phyloP scores from a whole-genome alignment of 1,140 invertebrate species.

The Magallana gigas region DNA sequence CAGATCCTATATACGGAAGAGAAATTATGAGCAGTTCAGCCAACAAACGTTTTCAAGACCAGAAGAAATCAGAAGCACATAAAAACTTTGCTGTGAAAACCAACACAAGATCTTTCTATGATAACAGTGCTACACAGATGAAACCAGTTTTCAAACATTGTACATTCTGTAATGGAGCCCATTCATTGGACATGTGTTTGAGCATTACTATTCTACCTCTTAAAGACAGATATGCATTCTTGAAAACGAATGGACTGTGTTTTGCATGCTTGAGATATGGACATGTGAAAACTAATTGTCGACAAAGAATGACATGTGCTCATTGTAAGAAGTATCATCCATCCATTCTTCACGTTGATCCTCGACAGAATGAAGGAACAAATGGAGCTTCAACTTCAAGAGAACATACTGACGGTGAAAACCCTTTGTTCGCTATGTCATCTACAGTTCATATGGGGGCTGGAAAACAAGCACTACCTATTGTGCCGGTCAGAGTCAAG shows the following conservation, averaged over 20 bases:
- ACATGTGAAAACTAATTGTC: conserved; percentile 37
- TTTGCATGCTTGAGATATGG: conserved; percentile 44
- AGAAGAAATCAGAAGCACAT: conserved; percentile 7
- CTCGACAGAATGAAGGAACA: neutral
- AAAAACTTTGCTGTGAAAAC: neutral
- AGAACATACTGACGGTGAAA: neutral
- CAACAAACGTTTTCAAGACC: too few relatives aligned
- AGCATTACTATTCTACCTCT: neutral
- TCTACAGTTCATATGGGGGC: conserved; percentile 35
- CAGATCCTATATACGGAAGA: conserved; percentile 41
- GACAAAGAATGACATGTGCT: conserved; percentile 14
- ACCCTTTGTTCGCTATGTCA: neutral
- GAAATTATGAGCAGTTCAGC: conserved; percentile 45
- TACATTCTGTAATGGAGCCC: conserved; percentile 17
- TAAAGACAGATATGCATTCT: conserved; percentile 38
- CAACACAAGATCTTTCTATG: neutral
- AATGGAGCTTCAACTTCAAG: neutral
- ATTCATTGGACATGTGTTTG: neutral
- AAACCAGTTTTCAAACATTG: neutral
- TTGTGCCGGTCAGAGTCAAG: conserved; percentile 46
- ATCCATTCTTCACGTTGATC: conserved; percentile 44
- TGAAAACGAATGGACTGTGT: conserved; percentile 39
- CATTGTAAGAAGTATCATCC: conserved; percentile 35
- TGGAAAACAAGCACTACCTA: conserved; percentile 37
- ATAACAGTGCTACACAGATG: neutral